Base-by-base conservation (phyloP, 92 coral and sea anemone genomes). In the Zoanthus sansibaricus region DNA sequence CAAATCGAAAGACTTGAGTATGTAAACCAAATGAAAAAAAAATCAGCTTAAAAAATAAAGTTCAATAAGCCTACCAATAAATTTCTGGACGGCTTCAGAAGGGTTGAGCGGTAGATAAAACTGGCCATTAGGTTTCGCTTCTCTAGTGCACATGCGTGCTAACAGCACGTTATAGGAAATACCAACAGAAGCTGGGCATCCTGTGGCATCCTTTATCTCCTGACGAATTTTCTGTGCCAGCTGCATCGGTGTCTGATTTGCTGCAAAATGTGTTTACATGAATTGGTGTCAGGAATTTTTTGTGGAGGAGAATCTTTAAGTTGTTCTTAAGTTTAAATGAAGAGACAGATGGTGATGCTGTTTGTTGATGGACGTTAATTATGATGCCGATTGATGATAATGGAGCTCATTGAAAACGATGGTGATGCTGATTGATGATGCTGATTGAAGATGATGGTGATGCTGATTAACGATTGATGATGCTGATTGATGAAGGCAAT, bases 51-150 rank as follows among this genome's bases (percentile, higher is more conserved):
- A 1, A 6, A 7, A 69, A 69, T 10, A 31, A 9, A 37, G 42
- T 31, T 0, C 1, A 31, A 20, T 3, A 49, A 64, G 83, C 96
- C 46, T 79, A 97, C 99, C 98, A 59, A 97, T 93, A 89, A 97
- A 97, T 59, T 89, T 86, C 37, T 86, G 78, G 9, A 92, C 86
- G 58, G 87, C 87, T 21, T 93, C 90, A 44, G 66, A 69, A 46
- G 90, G 93, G 33, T 61, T 79, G 17, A 9, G 37, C 14, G 90
- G 82, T 12, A 97, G 51, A 58, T 93, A 89, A 79, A 86, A 95
- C 79, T 94, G 94, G 25, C 99, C 99, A 59, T 97, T 89, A 37
- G 99, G 99, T 74, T 97, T 97, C 37, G 98, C 99, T 3, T 88
- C 89, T 72, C 93, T 95, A 45, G 99, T 97, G 80, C 97, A 95